A percentile compares a stretch with the other conserved stretches of the same genome.
Evolutionary conservation across 2,797 vertebrate genomes (phyloP).

Genomic region (Luscinia megarhynchos): DNA sequence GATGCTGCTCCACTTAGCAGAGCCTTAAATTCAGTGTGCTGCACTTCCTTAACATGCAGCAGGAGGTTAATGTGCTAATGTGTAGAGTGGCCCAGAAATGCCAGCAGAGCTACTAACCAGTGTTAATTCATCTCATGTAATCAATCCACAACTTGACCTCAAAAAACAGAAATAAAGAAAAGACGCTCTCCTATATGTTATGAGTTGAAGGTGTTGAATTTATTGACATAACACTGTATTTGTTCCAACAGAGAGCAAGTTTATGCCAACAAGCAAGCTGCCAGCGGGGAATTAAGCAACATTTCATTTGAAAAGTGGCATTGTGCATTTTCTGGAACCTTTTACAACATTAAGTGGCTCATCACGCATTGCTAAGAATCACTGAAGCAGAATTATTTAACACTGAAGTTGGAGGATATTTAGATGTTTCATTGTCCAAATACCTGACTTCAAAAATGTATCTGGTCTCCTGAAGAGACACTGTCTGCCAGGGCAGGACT

Average conservation of each 20-base stretch:
- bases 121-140: not conserved
- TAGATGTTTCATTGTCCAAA: not conserved
- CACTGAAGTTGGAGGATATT: not conserved
- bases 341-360: not conserved
- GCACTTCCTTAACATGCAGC: not conserved
- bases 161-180: not conserved
- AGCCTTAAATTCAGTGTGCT: not conserved
- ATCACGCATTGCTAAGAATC: not conserved
- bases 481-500: not conserved
- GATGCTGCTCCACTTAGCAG: not conserved
- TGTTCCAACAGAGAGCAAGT: not conserved
- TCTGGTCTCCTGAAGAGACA: not conserved
- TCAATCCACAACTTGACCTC: not conserved
- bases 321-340: not conserved
- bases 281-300: not conserved
- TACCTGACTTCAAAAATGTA: not conserved
- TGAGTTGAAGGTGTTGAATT: not conserved
- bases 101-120: not conserved
- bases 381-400: not conserved
- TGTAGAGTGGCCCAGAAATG: not conserved
- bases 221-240: not conserved
- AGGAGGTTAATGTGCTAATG: not conserved
- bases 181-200: not conserved
- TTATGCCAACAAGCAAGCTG: not conserved
- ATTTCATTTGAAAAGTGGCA: not conserved